Conservation (phyloP, 2,888 invertebrate genomes). For the Atherix ibis region DNA sequence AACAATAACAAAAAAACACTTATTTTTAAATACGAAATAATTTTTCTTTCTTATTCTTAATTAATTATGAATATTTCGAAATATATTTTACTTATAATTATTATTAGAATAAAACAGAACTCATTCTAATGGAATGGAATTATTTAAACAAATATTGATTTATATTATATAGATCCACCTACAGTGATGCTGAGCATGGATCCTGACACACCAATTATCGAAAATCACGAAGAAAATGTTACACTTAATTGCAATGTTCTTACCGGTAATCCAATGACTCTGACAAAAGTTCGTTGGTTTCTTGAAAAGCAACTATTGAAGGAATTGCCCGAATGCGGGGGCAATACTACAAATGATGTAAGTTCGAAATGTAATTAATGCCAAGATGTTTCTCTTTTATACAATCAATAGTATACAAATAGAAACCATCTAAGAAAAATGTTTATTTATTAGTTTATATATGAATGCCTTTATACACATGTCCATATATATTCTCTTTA, state of each 20-base stretch:
- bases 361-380: slow-evolving; percentile 6
- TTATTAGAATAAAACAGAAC: no score
- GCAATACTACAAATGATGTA: slow-evolving; percentile 5
- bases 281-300: slow-evolving; percentile 73
- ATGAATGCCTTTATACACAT: no score
- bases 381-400: slow-evolving; percentile 5
- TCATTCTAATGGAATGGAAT: no score
- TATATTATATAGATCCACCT: slow-evolving; percentile 65
- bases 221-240: slow-evolving; percentile 63
- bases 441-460: no score
- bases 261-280: slow-evolving; percentile 58
- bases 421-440: slow-evolving; percentile 20
- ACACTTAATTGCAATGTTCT: slow-evolving; percentile 66
- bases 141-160: no score
- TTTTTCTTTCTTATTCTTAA: no score
- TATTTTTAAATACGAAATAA: no score
- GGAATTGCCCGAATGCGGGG: slow-evolving; percentile 63
- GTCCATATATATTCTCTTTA: no score
- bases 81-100: no score
- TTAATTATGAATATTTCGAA: no score
- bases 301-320: slow-evolving; percentile 68
- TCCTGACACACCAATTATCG: slow-evolving; percentile 58
- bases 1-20: no score
- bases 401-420: not conserved
- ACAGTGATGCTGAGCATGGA: slow-evolving; percentile 61